Evolutionary conservation across 2,113 vertebrate species (phyloP).

Genomic region (Pithys albifrons): DNA sequence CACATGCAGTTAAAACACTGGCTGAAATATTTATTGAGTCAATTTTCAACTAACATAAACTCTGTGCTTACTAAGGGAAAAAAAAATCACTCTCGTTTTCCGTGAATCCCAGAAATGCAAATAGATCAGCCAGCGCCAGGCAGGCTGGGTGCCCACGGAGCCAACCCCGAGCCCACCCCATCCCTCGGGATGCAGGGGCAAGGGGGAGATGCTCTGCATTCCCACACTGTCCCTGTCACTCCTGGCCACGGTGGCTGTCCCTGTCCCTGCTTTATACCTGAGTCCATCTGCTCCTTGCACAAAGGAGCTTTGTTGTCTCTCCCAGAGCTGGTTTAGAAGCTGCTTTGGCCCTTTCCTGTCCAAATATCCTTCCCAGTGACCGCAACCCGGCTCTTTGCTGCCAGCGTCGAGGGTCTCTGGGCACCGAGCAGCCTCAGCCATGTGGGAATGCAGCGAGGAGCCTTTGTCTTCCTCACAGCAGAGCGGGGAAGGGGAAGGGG

Average conservation of each 20-base stretch:
- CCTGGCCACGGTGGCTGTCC: background rate
- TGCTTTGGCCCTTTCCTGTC: background rate
- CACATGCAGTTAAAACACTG: background rate
- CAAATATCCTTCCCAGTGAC: background rate
- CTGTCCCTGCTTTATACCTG: background rate
- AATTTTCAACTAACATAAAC: conserved; percentile 48
- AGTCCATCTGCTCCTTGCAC: background rate
- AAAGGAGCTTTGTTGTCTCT: background rate
- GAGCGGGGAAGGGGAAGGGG: background rate
- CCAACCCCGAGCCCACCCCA: background rate
- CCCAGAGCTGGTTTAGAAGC: background rate
- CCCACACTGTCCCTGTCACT: background rate
- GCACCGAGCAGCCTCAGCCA: background rate
- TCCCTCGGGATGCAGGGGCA: fast-evolving
- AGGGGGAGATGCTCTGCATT: background rate
- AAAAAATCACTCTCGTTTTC: background rate
- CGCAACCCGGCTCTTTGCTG: background rate
- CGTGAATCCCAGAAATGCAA: background rate
- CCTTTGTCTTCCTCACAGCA: background rate
- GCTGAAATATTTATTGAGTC: conserved; percentile 67
- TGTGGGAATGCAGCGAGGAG: background rate
- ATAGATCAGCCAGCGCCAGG: background rate
- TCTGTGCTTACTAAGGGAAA: conserved; percentile 13
- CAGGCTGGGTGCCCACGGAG: background rate
- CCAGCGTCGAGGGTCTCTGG: background rate